phyloP scores from a whole-genome alignment of 2,113 vertebrate species.

The Peucedramus taeniatus region DNA sequence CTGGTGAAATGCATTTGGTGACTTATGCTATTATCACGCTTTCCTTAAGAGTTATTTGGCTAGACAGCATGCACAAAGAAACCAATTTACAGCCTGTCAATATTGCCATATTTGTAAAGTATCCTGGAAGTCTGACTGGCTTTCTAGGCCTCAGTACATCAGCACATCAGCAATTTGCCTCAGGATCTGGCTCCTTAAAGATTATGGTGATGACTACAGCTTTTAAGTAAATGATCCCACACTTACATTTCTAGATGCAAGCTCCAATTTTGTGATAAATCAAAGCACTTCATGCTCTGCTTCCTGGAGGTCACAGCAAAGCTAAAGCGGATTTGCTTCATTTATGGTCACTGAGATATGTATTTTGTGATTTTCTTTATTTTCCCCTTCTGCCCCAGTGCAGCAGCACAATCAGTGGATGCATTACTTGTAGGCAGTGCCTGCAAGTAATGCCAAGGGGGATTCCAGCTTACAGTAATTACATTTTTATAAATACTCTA shows the following conservation, averaged over 20 bases:
- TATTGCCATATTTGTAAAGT: conserved; percentile 16
- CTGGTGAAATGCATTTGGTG: conserved; percentile 12
- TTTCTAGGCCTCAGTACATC: conserved; percentile 19
- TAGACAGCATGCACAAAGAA: conserved; percentile 16
- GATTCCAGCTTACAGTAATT: background rate
- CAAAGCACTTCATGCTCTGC: conserved; percentile 57
- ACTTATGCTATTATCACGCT: background rate
- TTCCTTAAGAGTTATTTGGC: conserved; percentile 16
- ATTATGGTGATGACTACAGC: conserved; percentile 49
- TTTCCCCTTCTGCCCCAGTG: background rate
- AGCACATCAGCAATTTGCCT: conserved; percentile 40
- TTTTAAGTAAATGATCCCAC: conserved; percentile 58
- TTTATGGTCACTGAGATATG: conserved; percentile 36
- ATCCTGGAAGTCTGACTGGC: background rate
- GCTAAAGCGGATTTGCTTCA: conserved; percentile 60
- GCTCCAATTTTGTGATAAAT: conserved; percentile 62
- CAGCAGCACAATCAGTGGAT: background rate
- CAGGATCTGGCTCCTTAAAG: conserved; percentile 55
- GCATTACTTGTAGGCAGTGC: background rate
- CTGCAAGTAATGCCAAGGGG: background rate
- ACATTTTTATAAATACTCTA: background rate
- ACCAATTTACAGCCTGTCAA: conserved; percentile 12
- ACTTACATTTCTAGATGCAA: conserved; percentile 65
- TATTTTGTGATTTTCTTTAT: conserved; percentile 26
- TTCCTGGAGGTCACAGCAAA: conserved; percentile 61